These are phyloP conservation scores for Chrysochloris asiatica DNA, from an alignment of 2,113 vertebrate genomes.

Conservation along the genomic window DNA sequence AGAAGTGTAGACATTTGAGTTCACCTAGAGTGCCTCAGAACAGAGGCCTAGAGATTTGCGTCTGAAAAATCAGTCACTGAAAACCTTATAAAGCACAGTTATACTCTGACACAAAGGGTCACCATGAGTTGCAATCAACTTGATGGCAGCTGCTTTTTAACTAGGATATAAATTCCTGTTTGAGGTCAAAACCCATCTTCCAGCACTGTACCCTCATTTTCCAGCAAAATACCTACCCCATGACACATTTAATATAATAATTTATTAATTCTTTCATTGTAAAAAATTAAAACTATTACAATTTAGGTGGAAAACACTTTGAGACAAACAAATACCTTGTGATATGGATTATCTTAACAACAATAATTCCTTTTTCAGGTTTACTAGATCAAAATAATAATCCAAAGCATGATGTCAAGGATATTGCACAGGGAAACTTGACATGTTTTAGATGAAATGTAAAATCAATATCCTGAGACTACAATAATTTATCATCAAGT, in stretches of 20 bases:
- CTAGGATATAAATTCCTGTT: background rate
- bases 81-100: background rate
- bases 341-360: background rate
- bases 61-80: background rate
- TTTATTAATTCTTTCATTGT: background rate
- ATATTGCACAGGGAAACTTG: conserved; percentile 11
- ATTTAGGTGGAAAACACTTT: background rate
- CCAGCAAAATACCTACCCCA: background rate
- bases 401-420: conserved; percentile 17
- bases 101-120: background rate
- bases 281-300: conserved; percentile 5
- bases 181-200: background rate
- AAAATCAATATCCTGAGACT: conserved; percentile 62
- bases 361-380: background rate
- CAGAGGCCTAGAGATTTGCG: background rate
- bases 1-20: background rate
- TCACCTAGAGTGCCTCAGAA: background rate
- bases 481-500: conserved; percentile 61
- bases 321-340: background rate
- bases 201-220: background rate
- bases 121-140: background rate
- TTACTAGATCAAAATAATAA: background rate
- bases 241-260: background rate
- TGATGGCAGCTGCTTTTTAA: background rate
- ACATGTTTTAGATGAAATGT: conserved; percentile 58